These are phyloP conservation scores for Meloidogyne exigua DNA, from an alignment of 1,140 invertebrate genomes.

Conservation along the genomic window DNA sequence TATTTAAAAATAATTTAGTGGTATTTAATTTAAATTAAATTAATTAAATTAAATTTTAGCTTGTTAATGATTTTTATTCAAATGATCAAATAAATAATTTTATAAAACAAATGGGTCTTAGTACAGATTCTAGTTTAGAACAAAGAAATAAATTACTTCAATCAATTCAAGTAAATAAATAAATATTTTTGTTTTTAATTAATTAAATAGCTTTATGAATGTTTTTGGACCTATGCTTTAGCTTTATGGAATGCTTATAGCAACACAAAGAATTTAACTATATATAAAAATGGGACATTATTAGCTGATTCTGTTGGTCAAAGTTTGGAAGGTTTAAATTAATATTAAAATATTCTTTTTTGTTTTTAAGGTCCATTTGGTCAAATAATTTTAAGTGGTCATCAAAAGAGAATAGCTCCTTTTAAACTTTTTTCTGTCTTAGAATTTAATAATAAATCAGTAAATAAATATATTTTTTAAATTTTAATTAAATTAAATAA, in stretches of 20 bases:
- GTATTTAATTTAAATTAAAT: slow-evolving; percentile 19
- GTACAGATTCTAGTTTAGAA: neutral
- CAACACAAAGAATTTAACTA: neutral
- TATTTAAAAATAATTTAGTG: slow-evolving; percentile 37
- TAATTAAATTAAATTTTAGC: slow-evolving; percentile 15
- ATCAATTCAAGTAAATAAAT: slow-evolving; percentile 14
- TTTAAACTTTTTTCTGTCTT: slow-evolving; percentile 30
- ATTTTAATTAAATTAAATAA: slow-evolving; percentile 3
- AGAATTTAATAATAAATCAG: slow-evolving; percentile 14
- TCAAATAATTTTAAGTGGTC: slow-evolving; percentile 31
- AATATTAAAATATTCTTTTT: neutral
- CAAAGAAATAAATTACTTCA: slow-evolving; percentile 6
- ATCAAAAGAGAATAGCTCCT: slow-evolving; percentile 38
- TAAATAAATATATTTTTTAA: slow-evolving; percentile 11
- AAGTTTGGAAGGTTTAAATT: slow-evolving; percentile 16
- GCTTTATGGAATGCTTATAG: slow-evolving; percentile 15
- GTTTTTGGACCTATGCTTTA: slow-evolving; percentile 24
- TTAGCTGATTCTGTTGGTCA: neutral
- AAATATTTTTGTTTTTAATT: neutral
- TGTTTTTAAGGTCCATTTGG: slow-evolving; percentile 37
- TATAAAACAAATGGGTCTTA: slow-evolving; percentile 24
- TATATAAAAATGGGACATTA: slow-evolving; percentile 19
- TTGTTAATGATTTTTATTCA: slow-evolving; percentile 43
- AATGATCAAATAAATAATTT: slow-evolving; percentile 19
- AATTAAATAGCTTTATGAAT: slow-evolving; percentile 35